phyloP scores from a whole-genome alignment of 35 echinoderm and acorn worm species.

The Hemicentrotus pulcherrimus region DNA sequence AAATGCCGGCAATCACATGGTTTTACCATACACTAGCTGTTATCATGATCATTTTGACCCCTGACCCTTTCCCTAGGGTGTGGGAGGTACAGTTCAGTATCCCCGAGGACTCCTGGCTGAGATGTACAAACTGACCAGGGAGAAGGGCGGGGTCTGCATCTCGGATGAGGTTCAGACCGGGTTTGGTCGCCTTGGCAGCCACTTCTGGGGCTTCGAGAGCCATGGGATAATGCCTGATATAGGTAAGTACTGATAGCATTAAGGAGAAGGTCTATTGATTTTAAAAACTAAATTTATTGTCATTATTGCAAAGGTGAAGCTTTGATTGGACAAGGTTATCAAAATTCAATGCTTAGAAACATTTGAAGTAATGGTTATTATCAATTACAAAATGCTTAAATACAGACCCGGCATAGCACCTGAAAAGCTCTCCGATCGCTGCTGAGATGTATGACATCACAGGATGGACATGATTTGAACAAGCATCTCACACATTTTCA shows the following conservation, averaged over 20 bases:
- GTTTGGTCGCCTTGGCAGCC: slow-evolving; percentile 84
- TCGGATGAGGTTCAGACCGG: slow-evolving; percentile 98
- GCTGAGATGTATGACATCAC: no score
- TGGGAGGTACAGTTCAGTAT: slow-evolving; percentile 90
- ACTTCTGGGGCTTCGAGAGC: slow-evolving; percentile 97
- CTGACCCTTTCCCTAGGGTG: slow-evolving; percentile 66
- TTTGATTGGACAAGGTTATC: no score
- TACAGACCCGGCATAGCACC: no score
- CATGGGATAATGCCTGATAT: slow-evolving; percentile 93
- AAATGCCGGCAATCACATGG: neutral
- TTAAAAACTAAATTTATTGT: no score
- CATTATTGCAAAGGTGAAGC: no score
- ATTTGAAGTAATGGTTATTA: no score
- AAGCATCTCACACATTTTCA: no score
- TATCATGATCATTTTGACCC: neutral
- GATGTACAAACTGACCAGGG: slow-evolving; percentile 62
- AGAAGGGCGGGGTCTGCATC: slow-evolving; percentile 89
- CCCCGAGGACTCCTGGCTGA: slow-evolving; percentile 79
- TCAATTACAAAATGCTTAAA: no score
- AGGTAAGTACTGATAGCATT: slow-evolving; percentile 55
- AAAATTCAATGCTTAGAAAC: no score
- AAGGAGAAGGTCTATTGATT: no score
- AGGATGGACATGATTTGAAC: no score
- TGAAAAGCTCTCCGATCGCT: no score
- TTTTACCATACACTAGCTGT: neutral